Evolutionary conservation across 37 sponge, comb jelly and placozoan genomes (phyloP).

Genomic region (Hexactinellida sp.): DNA sequence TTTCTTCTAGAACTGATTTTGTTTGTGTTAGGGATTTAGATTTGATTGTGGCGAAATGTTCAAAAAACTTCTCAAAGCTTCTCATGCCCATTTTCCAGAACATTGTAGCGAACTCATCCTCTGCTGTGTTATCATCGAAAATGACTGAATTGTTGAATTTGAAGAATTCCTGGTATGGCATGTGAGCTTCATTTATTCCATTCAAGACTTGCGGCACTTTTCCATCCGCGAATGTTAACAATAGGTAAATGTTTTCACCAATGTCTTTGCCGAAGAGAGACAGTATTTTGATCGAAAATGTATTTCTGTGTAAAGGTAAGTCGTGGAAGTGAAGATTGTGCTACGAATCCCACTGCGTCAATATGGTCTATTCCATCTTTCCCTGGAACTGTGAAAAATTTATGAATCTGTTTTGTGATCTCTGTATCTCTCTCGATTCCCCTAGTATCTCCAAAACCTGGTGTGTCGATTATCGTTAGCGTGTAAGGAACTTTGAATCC

Average conservation of each 20-base stretch:
- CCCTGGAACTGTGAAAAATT: constrained; percentile 27
- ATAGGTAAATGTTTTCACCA: constrained; percentile 29
- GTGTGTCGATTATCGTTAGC: constrained; percentile 46
- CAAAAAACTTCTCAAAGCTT: neutral
- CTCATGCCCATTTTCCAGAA: constrained; percentile 17
- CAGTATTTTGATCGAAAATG: constrained; percentile 40
- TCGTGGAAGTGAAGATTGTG: constrained; percentile 26
- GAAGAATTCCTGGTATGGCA: constrained; percentile 14
- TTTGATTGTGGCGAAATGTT: neutral
- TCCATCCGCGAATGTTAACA: constrained; percentile 50
- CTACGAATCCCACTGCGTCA: constrained; percentile 48
- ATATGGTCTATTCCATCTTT: constrained; percentile 28
- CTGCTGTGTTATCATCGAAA: neutral
- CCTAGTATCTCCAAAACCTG: constrained; percentile 41
- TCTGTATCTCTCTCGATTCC: constrained; percentile 28
- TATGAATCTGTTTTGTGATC: constrained; percentile 24
- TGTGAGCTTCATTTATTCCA: constrained; percentile 28
- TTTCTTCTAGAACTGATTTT: neutral
- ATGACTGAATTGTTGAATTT: constrained; percentile 55
- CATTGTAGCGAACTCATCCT: neutral
- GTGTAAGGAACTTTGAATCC: constrained; percentile 27
- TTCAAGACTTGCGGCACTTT: constrained; percentile 27
- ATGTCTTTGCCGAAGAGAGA: constrained; percentile 43
- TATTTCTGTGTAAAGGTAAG: constrained; percentile 38
- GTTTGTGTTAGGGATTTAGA: constrained; percentile 10